Conservation (phyloP, 2,113 vertebrate species). For the Abramis brama region DNA sequence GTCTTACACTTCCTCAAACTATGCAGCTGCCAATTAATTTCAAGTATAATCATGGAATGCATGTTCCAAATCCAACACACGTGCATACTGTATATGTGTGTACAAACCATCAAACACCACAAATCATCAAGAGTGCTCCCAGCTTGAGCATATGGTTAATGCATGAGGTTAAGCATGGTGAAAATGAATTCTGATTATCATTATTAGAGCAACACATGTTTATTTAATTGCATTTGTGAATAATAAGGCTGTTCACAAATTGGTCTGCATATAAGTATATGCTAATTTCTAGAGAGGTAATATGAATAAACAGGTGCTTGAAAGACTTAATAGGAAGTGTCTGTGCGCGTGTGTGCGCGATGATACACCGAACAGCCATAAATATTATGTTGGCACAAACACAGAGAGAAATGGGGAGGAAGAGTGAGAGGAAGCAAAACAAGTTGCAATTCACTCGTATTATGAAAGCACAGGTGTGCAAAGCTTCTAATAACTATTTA, state of each 20-base stretch:
- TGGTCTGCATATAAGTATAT: slow-evolving; percentile 30
- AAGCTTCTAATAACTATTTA: slow-evolving; percentile 12
- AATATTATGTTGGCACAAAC: slow-evolving; percentile 2
- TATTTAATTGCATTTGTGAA: slow-evolving; percentile 46
- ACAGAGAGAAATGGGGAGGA: background rate
- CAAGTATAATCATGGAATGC: slow-evolving; percentile 16
- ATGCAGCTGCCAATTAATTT: slow-evolving; percentile 33
- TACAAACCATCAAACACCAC: slow-evolving; percentile 37
- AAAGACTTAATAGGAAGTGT: slow-evolving; percentile 29
- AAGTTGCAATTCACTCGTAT: background rate
- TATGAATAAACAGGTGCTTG: slow-evolving; percentile 42
- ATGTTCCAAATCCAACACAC: slow-evolving; percentile 22
- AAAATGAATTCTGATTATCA: slow-evolving; percentile 45
- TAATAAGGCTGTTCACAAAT: slow-evolving; percentile 44
- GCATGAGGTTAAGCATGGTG: slow-evolving; percentile 27
- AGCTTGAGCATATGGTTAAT: slow-evolving; percentile 37
- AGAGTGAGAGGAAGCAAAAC: background rate
- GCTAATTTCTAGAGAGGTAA: slow-evolving; percentile 36
- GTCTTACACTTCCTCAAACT: background rate
- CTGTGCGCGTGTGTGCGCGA: background rate
- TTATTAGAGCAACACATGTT: slow-evolving; percentile 46
- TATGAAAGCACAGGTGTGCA: slow-evolving; percentile 12
- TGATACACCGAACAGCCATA: background rate
- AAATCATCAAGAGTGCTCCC: slow-evolving; percentile 31
- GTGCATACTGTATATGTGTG: background rate